A percentile compares a stretch with the other conserved stretches of the same genome.
Evolutionary conservation across 1,140 invertebrate genomes (phyloP).

Genomic region (Dendroctonus ponderosae): DNA sequence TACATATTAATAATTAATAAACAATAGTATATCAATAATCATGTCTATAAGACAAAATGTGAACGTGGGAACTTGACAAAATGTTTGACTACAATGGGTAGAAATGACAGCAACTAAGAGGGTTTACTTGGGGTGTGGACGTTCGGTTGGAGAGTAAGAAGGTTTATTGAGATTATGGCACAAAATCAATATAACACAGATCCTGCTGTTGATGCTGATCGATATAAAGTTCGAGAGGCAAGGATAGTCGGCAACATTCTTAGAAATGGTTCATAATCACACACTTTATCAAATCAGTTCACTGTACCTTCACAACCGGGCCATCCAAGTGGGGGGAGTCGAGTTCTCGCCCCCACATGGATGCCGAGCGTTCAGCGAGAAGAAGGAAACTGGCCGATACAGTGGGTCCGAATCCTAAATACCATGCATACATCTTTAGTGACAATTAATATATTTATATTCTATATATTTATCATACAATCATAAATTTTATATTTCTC

Average conservation of each 20-base stretch:
- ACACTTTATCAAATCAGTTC: slow-evolving; percentile 49
- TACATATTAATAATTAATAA: slow-evolving; percentile 51
- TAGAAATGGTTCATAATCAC: slow-evolving; percentile 43
- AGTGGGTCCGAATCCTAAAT: slow-evolving; percentile 37
- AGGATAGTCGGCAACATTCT: slow-evolving; percentile 44
- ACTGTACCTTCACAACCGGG: slow-evolving; percentile 36
- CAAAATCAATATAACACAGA: slow-evolving; percentile 38
- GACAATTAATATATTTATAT: slow-evolving; percentile 46
- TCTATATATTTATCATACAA: slow-evolving; percentile 47
- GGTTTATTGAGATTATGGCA: slow-evolving; percentile 42
- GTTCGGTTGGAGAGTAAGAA: background rate
- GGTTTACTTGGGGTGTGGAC: too few relatives aligned
- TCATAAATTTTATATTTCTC: slow-evolving; percentile 47
- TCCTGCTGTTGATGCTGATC: slow-evolving; percentile 25
- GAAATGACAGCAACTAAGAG: too few relatives aligned
- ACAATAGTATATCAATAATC: slow-evolving; percentile 52
- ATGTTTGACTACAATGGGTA: slow-evolving; percentile 45
- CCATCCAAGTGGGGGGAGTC: slow-evolving; percentile 39
- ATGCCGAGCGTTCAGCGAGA: slow-evolving; percentile 46
- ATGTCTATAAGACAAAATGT: slow-evolving; percentile 50
- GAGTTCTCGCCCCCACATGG: slow-evolving; percentile 32
- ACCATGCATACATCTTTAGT: slow-evolving; percentile 46
- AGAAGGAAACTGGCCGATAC: slow-evolving; percentile 46
- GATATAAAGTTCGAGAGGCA: slow-evolving; percentile 38
- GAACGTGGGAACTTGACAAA: slow-evolving; percentile 49